Base-by-base conservation (phyloP, 2,797 vertebrate genomes). In the Bucorvus abyssinicus region DNA sequence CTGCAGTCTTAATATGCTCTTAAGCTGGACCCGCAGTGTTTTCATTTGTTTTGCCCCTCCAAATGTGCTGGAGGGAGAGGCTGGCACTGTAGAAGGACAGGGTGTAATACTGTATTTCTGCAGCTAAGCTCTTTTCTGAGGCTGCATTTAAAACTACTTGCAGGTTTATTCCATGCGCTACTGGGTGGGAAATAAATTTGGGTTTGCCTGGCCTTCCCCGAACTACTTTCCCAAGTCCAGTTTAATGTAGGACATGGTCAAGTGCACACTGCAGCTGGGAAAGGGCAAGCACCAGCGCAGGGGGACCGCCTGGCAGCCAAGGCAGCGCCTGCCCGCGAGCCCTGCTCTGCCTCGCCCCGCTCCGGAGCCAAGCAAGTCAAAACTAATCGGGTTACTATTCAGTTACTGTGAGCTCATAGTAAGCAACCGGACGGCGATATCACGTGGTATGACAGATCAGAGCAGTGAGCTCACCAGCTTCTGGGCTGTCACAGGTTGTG, bases 211-310 rank as follows among this genome's bases (percentile, higher is more conserved):
- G 11, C 4, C 52, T 71, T 64, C 20, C 44, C 63, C 29, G 64
- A 68, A 36, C 7, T 60, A 0, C 0, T 49, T 61, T 60, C 10
- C 16, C 20, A 20, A 50, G 32, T 1, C 32, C 45, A 40, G 18
- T 55, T 90, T 21, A 11, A 1, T 12, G n/a, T 30, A 76, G 45
- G n/a, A 34, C 36, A 40, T 3, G 20, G 45, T 12, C 5, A 42
- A 50, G 61, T 26, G 52, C 44, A 13, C 34, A 1, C 0, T 36
- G 60, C 23, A 65, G 47, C 52, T 61, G 71, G 38, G 42, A 68
- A 19, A 22, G 47, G 38, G 44, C 27, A 34, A 40, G 76, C 1
- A 7, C 11, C 17, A 34, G 52, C 0, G 0, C 2, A 3, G 60
- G 64, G 42, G 64, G 5, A 56, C 26, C 34, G 32, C 64, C 64